phyloP scores from a whole-genome alignment of 2,113 vertebrate genomes.

The Quiscalus mexicanus region DNA sequence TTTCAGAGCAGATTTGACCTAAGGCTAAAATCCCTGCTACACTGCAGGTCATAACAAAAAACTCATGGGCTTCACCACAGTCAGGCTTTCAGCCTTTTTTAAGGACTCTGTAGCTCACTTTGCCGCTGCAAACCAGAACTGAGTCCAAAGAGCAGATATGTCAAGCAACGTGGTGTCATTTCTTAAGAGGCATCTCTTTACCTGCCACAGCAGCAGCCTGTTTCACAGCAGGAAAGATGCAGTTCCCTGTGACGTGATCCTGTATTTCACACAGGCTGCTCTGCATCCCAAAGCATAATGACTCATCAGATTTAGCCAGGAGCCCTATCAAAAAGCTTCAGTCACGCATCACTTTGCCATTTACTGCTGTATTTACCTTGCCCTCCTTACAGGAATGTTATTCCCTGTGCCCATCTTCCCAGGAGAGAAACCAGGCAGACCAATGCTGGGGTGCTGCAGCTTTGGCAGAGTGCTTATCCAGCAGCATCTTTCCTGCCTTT shows the following conservation, averaged over 20 bases:
- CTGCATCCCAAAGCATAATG: background rate
- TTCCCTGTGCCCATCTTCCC: background rate
- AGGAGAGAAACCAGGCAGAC: background rate
- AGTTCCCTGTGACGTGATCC: background rate
- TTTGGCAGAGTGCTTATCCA: background rate
- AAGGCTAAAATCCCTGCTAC: background rate
- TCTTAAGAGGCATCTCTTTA: background rate
- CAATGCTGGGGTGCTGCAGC: background rate
- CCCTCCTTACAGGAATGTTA: background rate
- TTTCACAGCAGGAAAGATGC: background rate
- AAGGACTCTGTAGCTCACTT: background rate
- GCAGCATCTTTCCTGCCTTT: background rate
- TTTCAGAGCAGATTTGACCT: conserved; percentile 9
- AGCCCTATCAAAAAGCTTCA: background rate
- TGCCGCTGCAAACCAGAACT: background rate
- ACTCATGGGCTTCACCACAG: background rate
- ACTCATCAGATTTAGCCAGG: background rate
- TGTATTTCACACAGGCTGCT: background rate
- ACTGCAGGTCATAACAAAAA: background rate
- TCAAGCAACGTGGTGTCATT: background rate
- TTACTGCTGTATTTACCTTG: background rate
- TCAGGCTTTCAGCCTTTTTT: background rate
- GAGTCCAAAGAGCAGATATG: background rate
- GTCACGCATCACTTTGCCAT: background rate
- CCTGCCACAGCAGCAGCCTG: background rate